Evolutionary conservation across 2,113 vertebrate genomes (phyloP).

Genomic region (Ciconia boyciana): DNA sequence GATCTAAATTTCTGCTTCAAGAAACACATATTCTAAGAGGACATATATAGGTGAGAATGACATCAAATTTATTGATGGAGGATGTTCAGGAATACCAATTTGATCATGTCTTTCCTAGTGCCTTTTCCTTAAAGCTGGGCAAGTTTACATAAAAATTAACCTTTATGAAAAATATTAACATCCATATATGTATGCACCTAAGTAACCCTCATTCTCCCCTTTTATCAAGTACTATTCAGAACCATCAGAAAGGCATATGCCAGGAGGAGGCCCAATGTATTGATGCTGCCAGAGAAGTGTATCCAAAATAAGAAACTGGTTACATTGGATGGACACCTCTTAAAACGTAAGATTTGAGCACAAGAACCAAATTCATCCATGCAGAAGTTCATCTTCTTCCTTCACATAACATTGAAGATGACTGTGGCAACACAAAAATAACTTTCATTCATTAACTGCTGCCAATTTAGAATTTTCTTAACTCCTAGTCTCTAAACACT

Average conservation of each 20-base stretch:
- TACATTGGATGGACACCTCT: not conserved
- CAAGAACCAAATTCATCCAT: not conserved
- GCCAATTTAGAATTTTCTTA: not conserved
- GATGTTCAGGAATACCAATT: not conserved
- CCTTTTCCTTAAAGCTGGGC: not conserved
- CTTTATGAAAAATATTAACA: not conserved
- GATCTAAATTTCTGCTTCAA: not conserved
- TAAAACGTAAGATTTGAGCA: not conserved
- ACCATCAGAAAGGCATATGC: not conserved
- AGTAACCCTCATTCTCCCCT: not conserved
- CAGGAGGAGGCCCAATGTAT: not conserved
- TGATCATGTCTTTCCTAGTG: rapidly evolving
- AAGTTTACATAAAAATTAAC: not conserved
- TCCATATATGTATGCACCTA: not conserved
- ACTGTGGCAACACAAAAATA: not conserved
- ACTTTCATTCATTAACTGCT: not conserved
- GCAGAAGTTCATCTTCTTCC: not conserved
- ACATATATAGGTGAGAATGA: not conserved
- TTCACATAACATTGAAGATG: not conserved
- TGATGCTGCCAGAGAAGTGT: not conserved
- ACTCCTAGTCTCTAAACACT: not conserved
- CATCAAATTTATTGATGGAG: not conserved
- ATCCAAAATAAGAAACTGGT: not conserved
- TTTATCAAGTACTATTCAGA: rapidly evolving
- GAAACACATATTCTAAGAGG: not conserved